Evolutionary conservation across 2,888 invertebrate species (phyloP).

Genomic region (Nomada fucata): DNA sequence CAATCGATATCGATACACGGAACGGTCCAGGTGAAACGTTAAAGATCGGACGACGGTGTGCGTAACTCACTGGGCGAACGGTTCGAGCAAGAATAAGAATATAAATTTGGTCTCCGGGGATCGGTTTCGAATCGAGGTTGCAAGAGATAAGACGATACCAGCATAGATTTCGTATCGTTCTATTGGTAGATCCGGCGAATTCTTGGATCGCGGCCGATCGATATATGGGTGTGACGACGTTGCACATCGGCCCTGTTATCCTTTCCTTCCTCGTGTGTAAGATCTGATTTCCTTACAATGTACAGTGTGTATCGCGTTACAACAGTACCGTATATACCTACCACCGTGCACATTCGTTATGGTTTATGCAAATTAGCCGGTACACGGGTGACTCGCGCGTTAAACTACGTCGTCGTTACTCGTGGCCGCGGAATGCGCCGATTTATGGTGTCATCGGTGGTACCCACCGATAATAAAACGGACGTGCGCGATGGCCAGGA

Average conservation of each 20-base stretch:
- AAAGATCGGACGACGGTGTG: background rate
- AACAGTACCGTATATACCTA: conserved; percentile 57
- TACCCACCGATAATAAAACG: conserved; percentile 19
- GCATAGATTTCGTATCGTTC: conserved; percentile 54
- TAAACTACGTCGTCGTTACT: conserved; percentile 19
- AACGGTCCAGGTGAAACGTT: conserved; percentile 3
- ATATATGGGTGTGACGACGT: conserved; percentile 61
- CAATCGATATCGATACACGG: background rate
- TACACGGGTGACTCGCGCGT: conserved; percentile 47
- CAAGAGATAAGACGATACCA: conserved; percentile 52
- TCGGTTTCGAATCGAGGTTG: conserved; percentile 40
- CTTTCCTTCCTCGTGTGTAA: conserved; percentile 68
- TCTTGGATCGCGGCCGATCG: conserved; percentile 51
- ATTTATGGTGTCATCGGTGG: conserved; percentile 49
- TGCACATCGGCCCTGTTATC: conserved; percentile 62
- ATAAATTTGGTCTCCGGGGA: conserved; percentile 41
- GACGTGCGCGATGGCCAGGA: background rate
- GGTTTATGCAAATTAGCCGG: conserved; percentile 66
- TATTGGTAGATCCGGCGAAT: conserved; percentile 42
- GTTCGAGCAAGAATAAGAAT: conserved; percentile 25
- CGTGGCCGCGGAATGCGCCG: conserved; percentile 9
- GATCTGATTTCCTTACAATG: conserved; percentile 73
- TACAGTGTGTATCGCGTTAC: conserved; percentile 66
- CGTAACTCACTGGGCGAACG: conserved; percentile 6
- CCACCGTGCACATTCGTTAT: conserved; percentile 63